These are phyloP conservation scores for Agrypnus murinus DNA, from an alignment of 2,888 invertebrate genomes.

Conservation along the genomic window DNA sequence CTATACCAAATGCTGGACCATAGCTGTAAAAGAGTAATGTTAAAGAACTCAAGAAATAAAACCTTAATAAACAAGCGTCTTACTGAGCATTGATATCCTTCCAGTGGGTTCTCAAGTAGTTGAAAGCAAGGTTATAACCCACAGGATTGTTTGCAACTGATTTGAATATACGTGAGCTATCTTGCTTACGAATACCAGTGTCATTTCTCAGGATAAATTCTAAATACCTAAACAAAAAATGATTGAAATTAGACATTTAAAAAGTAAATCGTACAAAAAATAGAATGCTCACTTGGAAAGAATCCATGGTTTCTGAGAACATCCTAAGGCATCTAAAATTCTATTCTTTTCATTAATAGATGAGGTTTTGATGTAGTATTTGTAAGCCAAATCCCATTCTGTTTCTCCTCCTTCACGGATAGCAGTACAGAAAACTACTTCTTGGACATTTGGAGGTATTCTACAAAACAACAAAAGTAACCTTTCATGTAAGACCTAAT, in stretches of 20 bases:
- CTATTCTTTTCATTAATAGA: constrained; percentile 78
- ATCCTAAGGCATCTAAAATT: constrained; percentile 75
- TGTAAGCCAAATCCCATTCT: constrained; percentile 82
- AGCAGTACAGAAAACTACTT: constrained; percentile 79
- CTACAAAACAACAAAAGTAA: constrained; percentile 70
- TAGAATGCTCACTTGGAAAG: constrained; percentile 71
- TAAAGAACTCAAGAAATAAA: background rate
- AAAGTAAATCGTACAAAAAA: background rate
- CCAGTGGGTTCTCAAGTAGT: constrained; percentile 75
- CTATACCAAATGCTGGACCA: constrained; percentile 74
- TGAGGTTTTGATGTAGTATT: constrained; percentile 71
- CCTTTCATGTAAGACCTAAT: no score
- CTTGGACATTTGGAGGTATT: constrained; percentile 77
- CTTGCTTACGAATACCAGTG: constrained; percentile 77
- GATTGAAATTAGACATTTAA: constrained; percentile 32
- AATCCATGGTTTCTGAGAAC: constrained; percentile 75
- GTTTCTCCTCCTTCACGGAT: constrained; percentile 76
- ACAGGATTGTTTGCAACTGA: constrained; percentile 76
- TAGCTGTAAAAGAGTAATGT: constrained; percentile 68
- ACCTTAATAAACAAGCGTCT: background rate
- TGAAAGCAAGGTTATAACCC: constrained; percentile 77
- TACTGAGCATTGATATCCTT: constrained; percentile 69
- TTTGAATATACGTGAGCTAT: constrained; percentile 75
- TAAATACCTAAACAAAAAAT: constrained; percentile 65
- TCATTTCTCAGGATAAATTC: constrained; percentile 62